phyloP scores from a whole-genome alignment of 2,797 vertebrate species.

The Silurus lanzhouensis region DNA sequence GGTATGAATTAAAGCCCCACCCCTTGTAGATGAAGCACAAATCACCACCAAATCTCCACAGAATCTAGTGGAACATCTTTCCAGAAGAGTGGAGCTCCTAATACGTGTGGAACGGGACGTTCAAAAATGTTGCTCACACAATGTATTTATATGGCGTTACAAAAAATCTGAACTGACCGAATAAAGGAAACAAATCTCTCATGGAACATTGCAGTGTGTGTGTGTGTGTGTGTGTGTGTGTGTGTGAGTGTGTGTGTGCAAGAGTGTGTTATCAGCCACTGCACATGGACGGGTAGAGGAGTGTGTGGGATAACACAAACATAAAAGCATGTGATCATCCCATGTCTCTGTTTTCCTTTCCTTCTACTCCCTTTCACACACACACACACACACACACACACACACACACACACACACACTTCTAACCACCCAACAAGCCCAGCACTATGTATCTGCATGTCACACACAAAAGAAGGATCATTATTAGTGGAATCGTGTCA shows the following conservation, averaged over 20 bases:
- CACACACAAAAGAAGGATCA: conserved; percentile 34
- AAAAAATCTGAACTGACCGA: not conserved
- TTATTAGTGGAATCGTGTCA: conserved; percentile 41
- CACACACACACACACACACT: conserved; percentile 1
- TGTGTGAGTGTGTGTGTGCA: not conserved
- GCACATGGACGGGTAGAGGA: conserved; percentile 37
- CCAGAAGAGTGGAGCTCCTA: no score
- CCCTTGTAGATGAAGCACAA: no score
- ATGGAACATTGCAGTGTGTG: conserved; percentile 13
- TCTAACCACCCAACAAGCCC: not conserved
- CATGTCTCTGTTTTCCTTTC: conserved; percentile 38
- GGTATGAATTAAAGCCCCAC: no score
- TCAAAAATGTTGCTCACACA: no score
- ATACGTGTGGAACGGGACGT: no score
- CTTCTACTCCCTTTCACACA: conserved; percentile 8
- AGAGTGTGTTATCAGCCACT: conserved; percentile 29
- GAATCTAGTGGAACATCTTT: no score
- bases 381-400: not conserved
- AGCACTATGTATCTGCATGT: conserved; percentile 24
- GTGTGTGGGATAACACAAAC: conserved; percentile 36
- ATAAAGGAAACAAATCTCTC: conserved; percentile 20
- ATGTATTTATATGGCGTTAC: no score
- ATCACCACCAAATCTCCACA: no score
- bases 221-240: not conserved
- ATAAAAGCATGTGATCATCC: conserved; percentile 34